Conservation (phyloP, 2,888 invertebrate genomes). For the Xanthia icteritia region DNA sequence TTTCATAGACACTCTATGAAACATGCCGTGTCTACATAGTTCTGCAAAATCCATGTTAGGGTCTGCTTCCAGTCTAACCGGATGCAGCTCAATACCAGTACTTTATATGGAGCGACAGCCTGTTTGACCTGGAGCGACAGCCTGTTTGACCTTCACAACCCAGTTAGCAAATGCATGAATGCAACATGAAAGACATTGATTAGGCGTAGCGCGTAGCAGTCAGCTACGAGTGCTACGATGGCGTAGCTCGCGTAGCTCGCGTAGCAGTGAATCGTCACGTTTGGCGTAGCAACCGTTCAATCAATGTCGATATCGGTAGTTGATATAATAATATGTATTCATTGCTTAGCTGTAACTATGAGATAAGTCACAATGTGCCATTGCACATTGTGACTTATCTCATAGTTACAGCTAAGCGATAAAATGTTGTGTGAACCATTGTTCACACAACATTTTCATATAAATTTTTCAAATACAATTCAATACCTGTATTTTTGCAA, state of each 20-base stretch:
- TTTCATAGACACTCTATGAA: not conserved
- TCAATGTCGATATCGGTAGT: not conserved
- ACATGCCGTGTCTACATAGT: not conserved
- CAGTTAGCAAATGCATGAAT: not conserved
- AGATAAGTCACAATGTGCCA: not conserved
- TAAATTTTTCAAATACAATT: not conserved
- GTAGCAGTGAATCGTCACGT: slow-evolving; percentile 18
- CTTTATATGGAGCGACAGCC: not conserved
- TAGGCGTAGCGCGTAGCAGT: slow-evolving; percentile 1
- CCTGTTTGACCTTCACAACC: too few species aligned
- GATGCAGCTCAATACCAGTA: not conserved
- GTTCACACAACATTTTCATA: too few species aligned
- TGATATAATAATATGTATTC: not conserved
- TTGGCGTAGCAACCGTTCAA: slow-evolving; percentile 29
- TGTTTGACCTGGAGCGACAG: not conserved
- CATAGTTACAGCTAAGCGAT: too few species aligned
- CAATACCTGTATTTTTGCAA: not conserved
- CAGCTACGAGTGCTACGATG: slow-evolving; percentile 22
- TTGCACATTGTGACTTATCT: too few species aligned
- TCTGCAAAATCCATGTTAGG: not conserved
- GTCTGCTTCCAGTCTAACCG: not conserved
- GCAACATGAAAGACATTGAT: not conserved
- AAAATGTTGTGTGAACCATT: too few species aligned
- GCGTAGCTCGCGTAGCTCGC: slow-evolving; percentile 34
- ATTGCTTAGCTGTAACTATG: not conserved